Evolutionary conservation across 2,888 invertebrate species (phyloP), one percentile per base, ranked within the genome.

Genomic region (Halictus ligatus): DNA sequence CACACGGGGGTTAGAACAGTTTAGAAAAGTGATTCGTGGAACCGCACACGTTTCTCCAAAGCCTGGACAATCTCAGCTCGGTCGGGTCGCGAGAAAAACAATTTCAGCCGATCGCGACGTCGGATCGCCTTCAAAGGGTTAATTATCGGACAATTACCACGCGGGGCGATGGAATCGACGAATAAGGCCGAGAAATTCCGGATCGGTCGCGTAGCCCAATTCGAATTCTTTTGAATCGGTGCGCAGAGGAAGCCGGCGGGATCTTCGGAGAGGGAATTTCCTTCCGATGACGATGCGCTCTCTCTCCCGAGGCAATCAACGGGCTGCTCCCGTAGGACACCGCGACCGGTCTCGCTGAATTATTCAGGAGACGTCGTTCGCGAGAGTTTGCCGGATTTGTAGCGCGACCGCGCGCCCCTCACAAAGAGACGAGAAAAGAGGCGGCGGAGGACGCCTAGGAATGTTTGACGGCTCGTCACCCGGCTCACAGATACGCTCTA

Each of bases 381-480:
- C 93, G 92, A 91, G 92, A 94, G 93, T 94, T 94, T 91, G 93
- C 93, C 90, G 93, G 94, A 94, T 94, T 94, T 94, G 94, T 94
- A 94, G 93, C 94, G 92, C 93, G 88, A 86, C 92, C 92, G 93
- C 92, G 91, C 75, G 74, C 80, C 79, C 72, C 75, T 85, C 81
- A 83, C 90, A 84, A 88, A 84, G 88, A 85, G 84, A 76, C 75
- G 83, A 75, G 88, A 85, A 71, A 80, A 86, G 84, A 78, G 83
- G 81, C 78, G 78, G 81, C 78, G 74, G 77, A 82, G 87, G 60
- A 87, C 79, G 81, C 80, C 87, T 87, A 88, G 86, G 88, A 86
- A 89, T 84, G 89, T 81, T 86, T 89, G 83, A 86, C 84, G 83
- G 84, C 73, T 75, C 84, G 84, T 88, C 87, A 86, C 40, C 78